phyloP scores from a whole-genome alignment of 2,888 invertebrate species.

The Andrena praecox region DNA sequence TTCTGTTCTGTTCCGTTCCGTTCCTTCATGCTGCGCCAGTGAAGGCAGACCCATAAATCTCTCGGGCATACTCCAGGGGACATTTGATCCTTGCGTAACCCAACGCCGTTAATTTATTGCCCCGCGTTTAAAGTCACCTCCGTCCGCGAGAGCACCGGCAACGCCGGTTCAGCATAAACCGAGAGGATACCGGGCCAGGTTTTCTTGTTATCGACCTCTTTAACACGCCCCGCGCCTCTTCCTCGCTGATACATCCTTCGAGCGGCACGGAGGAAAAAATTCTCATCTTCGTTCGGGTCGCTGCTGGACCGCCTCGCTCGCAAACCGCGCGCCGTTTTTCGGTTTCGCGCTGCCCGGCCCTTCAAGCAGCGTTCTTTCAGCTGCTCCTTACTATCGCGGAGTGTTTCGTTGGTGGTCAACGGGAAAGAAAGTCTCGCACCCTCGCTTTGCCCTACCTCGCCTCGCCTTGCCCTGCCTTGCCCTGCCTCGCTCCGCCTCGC shows the following conservation, averaged over 20 bases:
- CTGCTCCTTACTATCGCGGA: background rate
- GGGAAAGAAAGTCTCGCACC: constrained; percentile 32
- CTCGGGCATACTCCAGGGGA: constrained; percentile 84
- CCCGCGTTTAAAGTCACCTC: constrained; percentile 85
- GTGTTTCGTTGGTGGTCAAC: constrained; percentile 1
- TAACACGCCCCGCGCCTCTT: constrained; percentile 58
- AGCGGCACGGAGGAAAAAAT: background rate
- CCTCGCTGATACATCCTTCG: constrained; percentile 15
- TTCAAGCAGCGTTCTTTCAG: constrained; percentile 14
- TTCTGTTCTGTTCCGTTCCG: constrained; percentile 81
- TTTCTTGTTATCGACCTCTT: constrained; percentile 79
- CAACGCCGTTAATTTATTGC: constrained; percentile 85
- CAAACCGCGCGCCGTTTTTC: background rate
- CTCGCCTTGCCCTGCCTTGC: background rate
- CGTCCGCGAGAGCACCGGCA: constrained; percentile 77
- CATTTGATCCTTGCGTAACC: constrained; percentile 85
- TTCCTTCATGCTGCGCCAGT: constrained; percentile 82
- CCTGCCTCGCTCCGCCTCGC: constrained; percentile 2
- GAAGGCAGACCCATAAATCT: constrained; percentile 84
- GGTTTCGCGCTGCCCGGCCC: background rate
- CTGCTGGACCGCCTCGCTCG: background rate
- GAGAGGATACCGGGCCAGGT: constrained; percentile 64
- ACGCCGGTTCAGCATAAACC: constrained; percentile 69
- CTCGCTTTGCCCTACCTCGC: background rate
- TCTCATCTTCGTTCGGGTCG: background rate